phyloP scores from a whole-genome alignment of 37 sponge, comb jelly and placozoan genomes.

The Eunapius fragilis region DNA sequence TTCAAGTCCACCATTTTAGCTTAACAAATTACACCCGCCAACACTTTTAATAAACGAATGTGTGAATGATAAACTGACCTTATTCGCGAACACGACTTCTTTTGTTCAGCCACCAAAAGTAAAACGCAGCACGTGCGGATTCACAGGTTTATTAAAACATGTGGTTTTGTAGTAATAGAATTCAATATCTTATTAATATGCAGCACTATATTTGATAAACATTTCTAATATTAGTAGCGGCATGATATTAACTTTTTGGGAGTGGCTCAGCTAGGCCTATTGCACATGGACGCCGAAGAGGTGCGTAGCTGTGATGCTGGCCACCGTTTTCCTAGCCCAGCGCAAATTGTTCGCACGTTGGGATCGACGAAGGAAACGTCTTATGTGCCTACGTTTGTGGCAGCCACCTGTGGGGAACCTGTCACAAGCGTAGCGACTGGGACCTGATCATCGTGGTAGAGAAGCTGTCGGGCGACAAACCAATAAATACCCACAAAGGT shows the following conservation, averaged over 20 bases:
- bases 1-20: no score
- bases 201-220: no score
- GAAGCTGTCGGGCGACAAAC: background rate
- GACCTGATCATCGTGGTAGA: constrained; percentile 60
- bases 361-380: constrained; percentile 32
- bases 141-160: no score
- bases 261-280: no score
- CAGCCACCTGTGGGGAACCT: constrained; percentile 76
- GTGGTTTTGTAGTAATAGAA: no score
- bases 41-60: background rate
- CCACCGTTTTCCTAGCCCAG: constrained; percentile 15
- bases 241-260: no score
- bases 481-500: constrained; percentile 46
- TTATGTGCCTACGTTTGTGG: constrained; percentile 56
- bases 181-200: no score
- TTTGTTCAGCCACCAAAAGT: background rate
- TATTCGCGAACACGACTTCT: background rate
- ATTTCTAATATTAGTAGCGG: no score
- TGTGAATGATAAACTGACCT: background rate
- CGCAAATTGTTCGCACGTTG: constrained; percentile 14
- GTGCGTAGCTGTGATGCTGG: constrained; percentile 25
- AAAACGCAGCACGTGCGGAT: background rate
- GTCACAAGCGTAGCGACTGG: constrained; percentile 63
- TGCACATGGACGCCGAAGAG: background rate
- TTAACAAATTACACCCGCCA: background rate